Evolutionary conservation across 2,888 invertebrate genomes (phyloP).

Genomic region (Frankliniella intonsa): DNA sequence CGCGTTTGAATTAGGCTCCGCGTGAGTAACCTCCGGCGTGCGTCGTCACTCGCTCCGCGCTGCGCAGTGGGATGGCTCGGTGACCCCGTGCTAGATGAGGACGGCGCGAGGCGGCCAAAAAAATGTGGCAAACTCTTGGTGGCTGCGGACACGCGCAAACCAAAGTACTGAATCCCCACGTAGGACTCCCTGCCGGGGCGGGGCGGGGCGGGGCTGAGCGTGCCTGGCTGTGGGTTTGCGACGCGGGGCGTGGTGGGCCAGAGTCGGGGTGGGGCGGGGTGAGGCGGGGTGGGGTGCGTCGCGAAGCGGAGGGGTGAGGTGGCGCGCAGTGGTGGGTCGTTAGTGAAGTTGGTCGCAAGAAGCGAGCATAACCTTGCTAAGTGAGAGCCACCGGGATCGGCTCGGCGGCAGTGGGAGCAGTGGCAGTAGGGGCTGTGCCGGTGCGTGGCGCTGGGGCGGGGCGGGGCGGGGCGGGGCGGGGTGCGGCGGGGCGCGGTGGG

Average conservation of each 20-base stretch:
- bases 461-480: neutral
- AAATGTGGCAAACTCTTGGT: neutral
- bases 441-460: neutral
- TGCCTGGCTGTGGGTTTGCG: neutral
- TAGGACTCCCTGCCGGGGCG: neutral
- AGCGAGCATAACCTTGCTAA: conserved; percentile 20
- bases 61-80: neutral
- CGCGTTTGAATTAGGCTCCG: too few species aligned
- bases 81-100: neutral
- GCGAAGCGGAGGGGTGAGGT: neutral
- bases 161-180: too few species aligned
- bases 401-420: neutral
- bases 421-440: neutral
- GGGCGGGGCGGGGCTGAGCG: neutral
- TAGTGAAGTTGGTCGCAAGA: conserved; percentile 26
- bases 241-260: neutral
- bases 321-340: neutral
- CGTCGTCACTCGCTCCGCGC: too few species aligned
- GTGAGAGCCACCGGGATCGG: conserved; percentile 18
- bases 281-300: neutral
- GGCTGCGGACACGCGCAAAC: too few species aligned
- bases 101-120: neutral
- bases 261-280: neutral
- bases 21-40: too few species aligned
- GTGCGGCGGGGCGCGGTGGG: neutral